Evolutionary conservation across 2,113 vertebrate genomes (phyloP).

Genomic region (Henicopernis longicauda): DNA sequence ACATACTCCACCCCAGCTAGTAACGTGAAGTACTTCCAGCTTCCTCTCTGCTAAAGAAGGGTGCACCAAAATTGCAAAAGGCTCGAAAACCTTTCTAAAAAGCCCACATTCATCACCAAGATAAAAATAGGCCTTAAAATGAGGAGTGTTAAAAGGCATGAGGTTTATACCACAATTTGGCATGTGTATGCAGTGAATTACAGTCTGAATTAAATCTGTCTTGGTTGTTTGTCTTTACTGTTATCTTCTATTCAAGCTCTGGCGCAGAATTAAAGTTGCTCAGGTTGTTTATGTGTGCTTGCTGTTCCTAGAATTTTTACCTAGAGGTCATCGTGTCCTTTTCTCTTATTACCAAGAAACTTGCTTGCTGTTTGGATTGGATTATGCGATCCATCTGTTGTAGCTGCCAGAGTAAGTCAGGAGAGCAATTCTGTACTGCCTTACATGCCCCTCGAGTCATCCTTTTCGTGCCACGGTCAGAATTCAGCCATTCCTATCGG

Average conservation of each 20-base stretch:
- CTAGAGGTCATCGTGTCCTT: conserved; percentile 58
- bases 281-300: conserved; percentile 51
- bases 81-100: neutral
- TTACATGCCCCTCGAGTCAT: neutral
- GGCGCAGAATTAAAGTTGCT: neutral
- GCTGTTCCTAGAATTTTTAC: conserved; percentile 53
- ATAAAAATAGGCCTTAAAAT: neutral
- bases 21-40: conserved; percentile 12
- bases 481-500: neutral
- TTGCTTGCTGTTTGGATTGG: conserved; percentile 7
- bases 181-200: neutral
- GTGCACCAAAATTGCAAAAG: neutral
- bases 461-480: neutral
- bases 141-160: neutral
- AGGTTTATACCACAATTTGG: neutral
- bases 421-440: neutral
- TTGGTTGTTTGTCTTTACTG: conserved; percentile 5
- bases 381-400: conserved; percentile 44
- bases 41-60: neutral
- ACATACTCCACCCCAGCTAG: neutral
- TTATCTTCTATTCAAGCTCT: conserved; percentile 14
- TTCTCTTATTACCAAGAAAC: conserved; percentile 19
- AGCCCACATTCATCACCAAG: neutral
- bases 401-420: conserved; percentile 2
- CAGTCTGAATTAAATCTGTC: neutral